Evolutionary conservation across 2,113 vertebrate genomes (phyloP).

Genomic region (Polypterus senegalus): DNA sequence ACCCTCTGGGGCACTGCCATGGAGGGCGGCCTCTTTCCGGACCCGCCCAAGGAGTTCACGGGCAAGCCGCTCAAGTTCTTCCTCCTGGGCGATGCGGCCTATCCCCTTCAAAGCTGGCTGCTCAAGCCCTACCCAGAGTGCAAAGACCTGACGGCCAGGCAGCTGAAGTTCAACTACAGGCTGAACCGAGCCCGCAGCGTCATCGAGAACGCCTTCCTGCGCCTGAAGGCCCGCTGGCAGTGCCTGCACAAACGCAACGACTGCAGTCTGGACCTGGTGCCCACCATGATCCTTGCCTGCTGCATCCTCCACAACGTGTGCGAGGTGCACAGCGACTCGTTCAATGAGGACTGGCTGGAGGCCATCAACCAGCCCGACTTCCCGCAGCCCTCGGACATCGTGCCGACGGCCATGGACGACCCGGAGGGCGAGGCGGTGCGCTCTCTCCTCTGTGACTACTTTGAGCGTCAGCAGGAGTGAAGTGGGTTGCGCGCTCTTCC

Average conservation of each 20-base stretch:
- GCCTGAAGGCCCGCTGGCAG: slow-evolving; percentile 51
- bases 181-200: slow-evolving; percentile 39
- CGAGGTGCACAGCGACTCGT: slow-evolving; percentile 39
- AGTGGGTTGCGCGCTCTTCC: background rate
- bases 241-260: slow-evolving; percentile 42
- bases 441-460: slow-evolving; percentile 57
- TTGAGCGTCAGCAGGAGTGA: slow-evolving; percentile 39
- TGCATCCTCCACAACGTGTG: slow-evolving; percentile 53
- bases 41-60: slow-evolving; percentile 40
- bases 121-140: slow-evolving; percentile 47
- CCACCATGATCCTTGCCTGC: slow-evolving; percentile 44
- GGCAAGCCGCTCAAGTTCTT: slow-evolving; percentile 39
- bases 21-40: slow-evolving; percentile 40
- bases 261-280: slow-evolving; percentile 44
- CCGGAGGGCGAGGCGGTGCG: slow-evolving; percentile 46
- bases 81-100: slow-evolving; percentile 40
- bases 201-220: slow-evolving; percentile 39
- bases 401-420: slow-evolving; percentile 28
- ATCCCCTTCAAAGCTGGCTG: slow-evolving; percentile 50
- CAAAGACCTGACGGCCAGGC: slow-evolving; percentile 24
- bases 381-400: slow-evolving; percentile 28
- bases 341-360: slow-evolving; percentile 46
- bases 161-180: slow-evolving; percentile 43
- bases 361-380: slow-evolving; percentile 22
- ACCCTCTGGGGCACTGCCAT: slow-evolving; percentile 43